Conservation (phyloP, 2,888 invertebrate species). For the Conchocele bisecta region DNA sequence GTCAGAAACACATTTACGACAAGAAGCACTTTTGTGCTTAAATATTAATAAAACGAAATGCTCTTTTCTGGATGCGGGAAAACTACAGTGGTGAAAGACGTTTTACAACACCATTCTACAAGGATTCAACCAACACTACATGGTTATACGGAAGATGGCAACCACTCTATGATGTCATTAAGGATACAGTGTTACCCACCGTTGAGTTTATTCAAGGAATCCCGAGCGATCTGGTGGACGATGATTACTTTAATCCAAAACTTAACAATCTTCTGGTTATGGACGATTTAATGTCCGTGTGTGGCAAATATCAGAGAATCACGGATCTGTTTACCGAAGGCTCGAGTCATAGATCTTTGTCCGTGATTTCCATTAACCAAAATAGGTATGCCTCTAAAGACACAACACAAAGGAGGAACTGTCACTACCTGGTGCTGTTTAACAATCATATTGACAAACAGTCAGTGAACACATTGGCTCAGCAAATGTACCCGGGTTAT, state of each 20-base stretch:
- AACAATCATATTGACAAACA: slow-evolving; percentile 17
- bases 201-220: slow-evolving; percentile 21
- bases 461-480: slow-evolving; percentile 8
- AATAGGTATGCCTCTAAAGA: slow-evolving; percentile 9
- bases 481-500: slow-evolving; percentile 14
- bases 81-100: background rate
- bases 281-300: slow-evolving; percentile 1
- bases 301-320: slow-evolving; percentile 6
- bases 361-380: slow-evolving; percentile 16
- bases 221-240: slow-evolving; percentile 4
- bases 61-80: no score
- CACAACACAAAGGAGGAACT: slow-evolving; percentile 21
- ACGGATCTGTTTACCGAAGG: slow-evolving; percentile 26
- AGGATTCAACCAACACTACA: background rate
- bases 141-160: slow-evolving; percentile 17
- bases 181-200: slow-evolving; percentile 1
- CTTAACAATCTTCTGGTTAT: slow-evolving; percentile 7
- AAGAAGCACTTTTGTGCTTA: no score
- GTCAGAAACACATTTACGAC: no score
- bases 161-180: slow-evolving; percentile 1
- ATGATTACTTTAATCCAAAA: slow-evolving; percentile 7
- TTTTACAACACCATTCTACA: background rate
- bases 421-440: slow-evolving; percentile 18
- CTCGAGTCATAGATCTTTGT: slow-evolving; percentile 5
- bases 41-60: no score